A percentile compares a stretch with the other conserved stretches of the same genome.
phyloP scores from a whole-genome alignment of 1,140 invertebrate species.

The Grapholita molesta region DNA sequence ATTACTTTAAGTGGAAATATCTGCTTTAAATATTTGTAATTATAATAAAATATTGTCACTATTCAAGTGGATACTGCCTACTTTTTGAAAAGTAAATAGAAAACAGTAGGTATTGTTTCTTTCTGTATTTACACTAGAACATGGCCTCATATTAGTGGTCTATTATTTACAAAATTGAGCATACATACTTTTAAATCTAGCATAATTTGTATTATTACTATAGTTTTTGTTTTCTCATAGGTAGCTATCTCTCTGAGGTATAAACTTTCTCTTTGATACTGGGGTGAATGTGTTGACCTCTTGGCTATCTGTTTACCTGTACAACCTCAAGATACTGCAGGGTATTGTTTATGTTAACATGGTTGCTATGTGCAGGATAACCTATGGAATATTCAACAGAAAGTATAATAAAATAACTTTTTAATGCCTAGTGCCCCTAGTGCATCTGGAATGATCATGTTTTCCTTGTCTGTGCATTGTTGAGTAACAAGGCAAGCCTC shows the following conservation, averaged over 20 bases:
- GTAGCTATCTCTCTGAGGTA: slow-evolving; percentile 4
- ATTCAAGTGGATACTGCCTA: too few species aligned
- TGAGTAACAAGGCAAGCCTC: neutral
- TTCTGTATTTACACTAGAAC: too few species aligned
- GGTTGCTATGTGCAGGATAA: slow-evolving; percentile 18
- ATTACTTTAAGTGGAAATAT: neutral
- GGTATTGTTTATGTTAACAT: slow-evolving; percentile 19
- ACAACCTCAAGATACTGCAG: slow-evolving; percentile 7
- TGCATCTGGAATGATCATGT: neutral
- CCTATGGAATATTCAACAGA: neutral
- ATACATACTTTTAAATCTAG: neutral
- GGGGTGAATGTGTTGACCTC: slow-evolving; percentile 24
- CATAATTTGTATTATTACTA: neutral
- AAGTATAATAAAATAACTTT: neutral
- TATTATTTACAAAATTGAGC: too few species aligned
- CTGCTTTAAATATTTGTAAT: neutral
- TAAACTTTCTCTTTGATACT: slow-evolving; percentile 30
- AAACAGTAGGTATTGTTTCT: too few species aligned
- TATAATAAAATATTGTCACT: too few species aligned
- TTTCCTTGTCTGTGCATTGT: neutral
- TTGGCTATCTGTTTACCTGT: slow-evolving; percentile 32
- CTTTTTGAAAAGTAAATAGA: neutral
- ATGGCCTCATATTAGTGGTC: too few species aligned
- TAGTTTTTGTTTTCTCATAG: neutral
- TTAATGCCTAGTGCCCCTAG: neutral